Percentiles rank a stretch among this genome's conserved stretches.
phyloP scores from a whole-genome alignment of 2,113 vertebrate species.

The Campylomormyrus numenius region DNA sequence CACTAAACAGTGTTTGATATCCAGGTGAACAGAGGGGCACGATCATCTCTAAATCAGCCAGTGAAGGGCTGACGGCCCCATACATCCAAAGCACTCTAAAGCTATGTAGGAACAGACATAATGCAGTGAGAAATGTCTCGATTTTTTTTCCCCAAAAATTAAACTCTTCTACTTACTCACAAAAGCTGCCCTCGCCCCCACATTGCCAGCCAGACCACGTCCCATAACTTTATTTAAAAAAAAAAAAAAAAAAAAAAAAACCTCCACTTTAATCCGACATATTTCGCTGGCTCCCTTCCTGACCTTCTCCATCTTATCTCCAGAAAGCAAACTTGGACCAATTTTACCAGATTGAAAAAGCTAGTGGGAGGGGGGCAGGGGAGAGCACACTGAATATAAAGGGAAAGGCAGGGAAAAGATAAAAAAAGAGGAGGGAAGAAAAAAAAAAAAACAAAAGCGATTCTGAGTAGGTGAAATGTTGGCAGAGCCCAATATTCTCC shows the following conservation, averaged over 20 bases:
- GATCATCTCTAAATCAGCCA: not conserved
- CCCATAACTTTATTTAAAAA: not conserved
- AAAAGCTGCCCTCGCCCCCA: not conserved
- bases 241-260: not conserved
- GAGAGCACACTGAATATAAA: not conserved
- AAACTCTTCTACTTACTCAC: not conserved
- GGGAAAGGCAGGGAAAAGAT: not conserved
- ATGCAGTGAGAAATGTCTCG: not conserved
- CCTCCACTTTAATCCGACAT: slow-evolving; percentile 1
- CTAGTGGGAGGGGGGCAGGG: not conserved
- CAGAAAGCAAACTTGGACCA: slow-evolving; percentile 16
- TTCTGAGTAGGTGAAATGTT: not conserved
- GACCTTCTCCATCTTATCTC: slow-evolving; percentile 23
- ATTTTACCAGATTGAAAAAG: slow-evolving; percentile 12
- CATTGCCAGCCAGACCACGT: slow-evolving; percentile 18
- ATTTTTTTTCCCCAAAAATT: not conserved
- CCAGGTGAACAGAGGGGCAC: not conserved
- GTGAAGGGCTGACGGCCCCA: not conserved
- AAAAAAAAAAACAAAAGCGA: not conserved
- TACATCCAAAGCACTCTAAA: not conserved
- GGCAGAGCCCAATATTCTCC: not conserved
- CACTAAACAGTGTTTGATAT: not conserved
- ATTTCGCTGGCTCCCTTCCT: slow-evolving; percentile 12
- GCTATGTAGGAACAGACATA: not conserved
- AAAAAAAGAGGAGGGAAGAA: not conserved